These are phyloP conservation scores for Pandemis cinnamomeana DNA, from an alignment of 2,888 invertebrate species.

Conservation along the genomic window DNA sequence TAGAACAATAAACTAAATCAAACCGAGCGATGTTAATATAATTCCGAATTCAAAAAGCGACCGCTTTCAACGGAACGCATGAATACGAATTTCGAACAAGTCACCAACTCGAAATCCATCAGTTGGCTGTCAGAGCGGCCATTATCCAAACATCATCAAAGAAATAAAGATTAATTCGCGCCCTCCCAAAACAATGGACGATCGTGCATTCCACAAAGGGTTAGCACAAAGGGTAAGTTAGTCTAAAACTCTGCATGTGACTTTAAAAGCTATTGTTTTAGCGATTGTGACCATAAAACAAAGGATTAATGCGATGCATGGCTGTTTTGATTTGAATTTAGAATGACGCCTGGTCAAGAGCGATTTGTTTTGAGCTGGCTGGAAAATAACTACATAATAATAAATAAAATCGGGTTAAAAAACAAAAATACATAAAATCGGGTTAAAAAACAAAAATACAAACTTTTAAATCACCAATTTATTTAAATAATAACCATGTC, in stretches of 20 bases:
- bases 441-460: background rate
- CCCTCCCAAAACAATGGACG: slow-evolving; percentile 74
- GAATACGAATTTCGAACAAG: slow-evolving; percentile 41
- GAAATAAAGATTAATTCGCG: slow-evolving; percentile 82
- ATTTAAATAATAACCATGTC: too few relatives aligned
- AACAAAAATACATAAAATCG: background rate
- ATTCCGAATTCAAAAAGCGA: slow-evolving; percentile 29
- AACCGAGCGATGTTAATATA: slow-evolving; percentile 8
- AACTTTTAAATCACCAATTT: too few relatives aligned
- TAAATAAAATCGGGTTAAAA: background rate
- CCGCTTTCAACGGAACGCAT: slow-evolving; percentile 38
- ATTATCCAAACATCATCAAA: slow-evolving; percentile 78
- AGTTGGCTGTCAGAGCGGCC: slow-evolving; percentile 67
- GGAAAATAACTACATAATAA: background rate
- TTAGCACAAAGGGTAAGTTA: slow-evolving; percentile 70
- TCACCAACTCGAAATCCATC: slow-evolving; percentile 67
- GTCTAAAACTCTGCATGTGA: slow-evolving; percentile 84
- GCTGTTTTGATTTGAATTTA: slow-evolving; percentile 48
- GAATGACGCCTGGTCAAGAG: slow-evolving; percentile 9
- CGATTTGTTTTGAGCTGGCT: background rate
- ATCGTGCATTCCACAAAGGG: slow-evolving; percentile 67
- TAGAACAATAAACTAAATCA: slow-evolving; percentile 31
- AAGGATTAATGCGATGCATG: slow-evolving; percentile 72
- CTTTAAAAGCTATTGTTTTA: slow-evolving; percentile 76
- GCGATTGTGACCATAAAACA: slow-evolving; percentile 73